Evolutionary conservation across 2,888 invertebrate genomes (phyloP), one percentile per base, ranked within the genome.

Genomic region (Serripes groenlandicus): DNA sequence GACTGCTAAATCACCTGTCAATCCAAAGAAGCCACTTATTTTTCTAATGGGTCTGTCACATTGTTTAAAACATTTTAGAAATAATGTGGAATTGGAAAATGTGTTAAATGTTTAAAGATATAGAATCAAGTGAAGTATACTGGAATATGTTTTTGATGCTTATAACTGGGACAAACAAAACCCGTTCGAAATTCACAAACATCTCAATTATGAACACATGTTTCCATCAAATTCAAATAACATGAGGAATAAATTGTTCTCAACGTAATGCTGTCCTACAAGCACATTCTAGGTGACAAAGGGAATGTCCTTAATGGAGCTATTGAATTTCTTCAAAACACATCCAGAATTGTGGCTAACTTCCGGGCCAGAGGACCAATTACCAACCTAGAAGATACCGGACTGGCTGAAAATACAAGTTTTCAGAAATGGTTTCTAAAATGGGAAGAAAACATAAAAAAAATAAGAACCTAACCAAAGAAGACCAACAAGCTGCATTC

Each of bases 241-340:
- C 64, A 83, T 87, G 87, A 75, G 85, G 21, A 88, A 87, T 42
- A 82, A 84, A 37, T 52, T 87, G 18, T 88, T 82, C 66, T 87
- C 1, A 74, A 86, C 62, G 69, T 89, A 0, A 81, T 89, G 76
- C 15, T n/a, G 3, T 26, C 52, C 15, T 87, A 88, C 56, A 54
- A n/a, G n/a, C n/a, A n/a, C 23, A 34, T 35, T 58, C 30, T 81
- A 18, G 80, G 79, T 34, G 26, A 30, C 35, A 82, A 81, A 30
- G 83, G 81, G 0, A 4, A 30, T 85, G 70, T 23, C 83, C 86
- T 37, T 84, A 68, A 77, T 73, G 79, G 76, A 18, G 76, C 74
- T 4, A 75, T n/a, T n/a, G n/a, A n/a, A n/a, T n/a, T n/a, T n/a
- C n/a, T n/a, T n/a, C n/a, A n/a, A n/a, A n/a, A n/a, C n/a, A n/a